Percentiles rank a stretch among this genome's conserved stretches.
These are phyloP conservation scores for Brachionus angularis DNA, from an alignment of 1,140 invertebrate species.

Conservation along the genomic window DNA sequence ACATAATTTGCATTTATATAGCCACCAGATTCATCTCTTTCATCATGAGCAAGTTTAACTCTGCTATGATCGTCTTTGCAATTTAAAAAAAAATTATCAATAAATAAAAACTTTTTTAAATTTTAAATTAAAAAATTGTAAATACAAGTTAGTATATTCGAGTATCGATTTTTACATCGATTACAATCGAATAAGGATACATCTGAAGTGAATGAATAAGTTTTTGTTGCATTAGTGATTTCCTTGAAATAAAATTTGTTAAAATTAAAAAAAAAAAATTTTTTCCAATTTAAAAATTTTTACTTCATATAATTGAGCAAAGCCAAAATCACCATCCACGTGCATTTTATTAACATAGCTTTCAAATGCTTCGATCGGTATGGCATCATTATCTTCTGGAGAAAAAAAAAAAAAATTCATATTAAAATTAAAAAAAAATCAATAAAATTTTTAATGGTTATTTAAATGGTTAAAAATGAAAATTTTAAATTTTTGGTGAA, in stretches of 20 bases:
- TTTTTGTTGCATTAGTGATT: conserved; percentile 23
- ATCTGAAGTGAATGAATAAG: conserved; percentile 28
- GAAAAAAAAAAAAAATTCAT: conserved; percentile 8
- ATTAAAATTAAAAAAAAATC: neutral
- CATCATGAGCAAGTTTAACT: conserved; percentile 75
- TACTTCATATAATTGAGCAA: conserved; percentile 43
- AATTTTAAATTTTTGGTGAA: neutral
- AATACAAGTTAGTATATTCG: conserved; percentile 94
- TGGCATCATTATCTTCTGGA: conserved; percentile 35
- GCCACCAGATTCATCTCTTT: conserved; percentile 62
- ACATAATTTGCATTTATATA: conserved; percentile 88
- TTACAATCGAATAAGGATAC: conserved; percentile 61
- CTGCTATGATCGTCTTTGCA: conserved; percentile 80
- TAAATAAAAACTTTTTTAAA: neutral
- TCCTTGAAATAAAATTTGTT: conserved; percentile 4
- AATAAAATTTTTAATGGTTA: neutral
- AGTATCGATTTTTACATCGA: conserved; percentile 97
- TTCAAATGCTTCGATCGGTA: conserved; percentile 21
- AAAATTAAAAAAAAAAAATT: conserved; percentile 9
- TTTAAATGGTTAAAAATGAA: neutral
- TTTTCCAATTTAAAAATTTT: neutral
- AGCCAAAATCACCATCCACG: conserved; percentile 37
- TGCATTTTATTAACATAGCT: conserved; percentile 40
- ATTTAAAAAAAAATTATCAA: neutral
- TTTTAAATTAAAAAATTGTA: neutral